A percentile compares a stretch with the other conserved stretches of the same genome.
These are phyloP conservation scores for Ovis canadensis DNA, from an alignment of 2,113 vertebrate genomes.

Conservation along the genomic window DNA sequence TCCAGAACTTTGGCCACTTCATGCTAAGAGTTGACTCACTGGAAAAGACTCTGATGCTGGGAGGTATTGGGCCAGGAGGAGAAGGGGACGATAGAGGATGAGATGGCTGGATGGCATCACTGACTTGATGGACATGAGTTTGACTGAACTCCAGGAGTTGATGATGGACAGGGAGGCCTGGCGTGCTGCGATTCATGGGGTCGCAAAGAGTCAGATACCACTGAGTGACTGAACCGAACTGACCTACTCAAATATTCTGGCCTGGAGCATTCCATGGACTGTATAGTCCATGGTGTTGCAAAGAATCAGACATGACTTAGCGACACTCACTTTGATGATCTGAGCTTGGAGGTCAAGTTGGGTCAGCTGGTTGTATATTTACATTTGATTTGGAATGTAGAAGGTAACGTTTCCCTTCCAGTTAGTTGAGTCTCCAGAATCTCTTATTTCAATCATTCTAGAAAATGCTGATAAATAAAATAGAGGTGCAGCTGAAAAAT, in stretches of 20 bases:
- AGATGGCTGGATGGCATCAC: no score
- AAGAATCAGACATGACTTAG: neutral
- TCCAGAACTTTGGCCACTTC: no score
- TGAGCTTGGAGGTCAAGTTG: neutral
- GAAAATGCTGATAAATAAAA: neutral
- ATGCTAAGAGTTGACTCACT: no score
- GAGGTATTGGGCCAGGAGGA: no score
- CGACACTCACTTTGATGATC: neutral
- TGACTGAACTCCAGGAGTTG: no score
- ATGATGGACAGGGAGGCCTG: no score
- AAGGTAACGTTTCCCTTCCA: neutral
- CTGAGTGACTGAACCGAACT: no score
- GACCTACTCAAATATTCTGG: neutral
- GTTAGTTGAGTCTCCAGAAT: neutral
- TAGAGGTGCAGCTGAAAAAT: neutral
- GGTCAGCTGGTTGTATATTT: neutral
- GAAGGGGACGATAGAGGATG: no score
- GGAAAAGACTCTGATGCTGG: no score
- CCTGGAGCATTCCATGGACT: neutral
- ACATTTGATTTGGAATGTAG: neutral
- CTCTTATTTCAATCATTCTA: neutral
- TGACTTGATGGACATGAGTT: no score
- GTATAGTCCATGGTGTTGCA: accelerated
- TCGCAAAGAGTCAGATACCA: no score
- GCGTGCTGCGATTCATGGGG: no score